These are phyloP conservation scores for Triops longicaudatus DNA, from an alignment of 1,140 invertebrate genomes.

Conservation along the genomic window DNA sequence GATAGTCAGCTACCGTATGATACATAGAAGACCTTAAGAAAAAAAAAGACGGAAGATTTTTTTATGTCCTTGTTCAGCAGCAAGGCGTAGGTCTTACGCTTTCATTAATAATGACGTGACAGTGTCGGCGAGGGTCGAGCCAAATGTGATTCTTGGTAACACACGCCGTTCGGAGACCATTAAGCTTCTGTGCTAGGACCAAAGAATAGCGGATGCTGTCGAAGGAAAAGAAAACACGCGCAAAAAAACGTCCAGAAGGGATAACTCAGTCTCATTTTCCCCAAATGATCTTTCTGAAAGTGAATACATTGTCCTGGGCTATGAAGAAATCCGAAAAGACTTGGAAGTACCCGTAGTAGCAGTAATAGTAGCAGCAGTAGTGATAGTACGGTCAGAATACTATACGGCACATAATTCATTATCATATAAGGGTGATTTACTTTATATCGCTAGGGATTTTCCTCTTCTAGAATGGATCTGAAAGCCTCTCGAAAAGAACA, in stretches of 20 bases:
- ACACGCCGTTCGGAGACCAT: not conserved
- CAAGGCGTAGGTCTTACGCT: not conserved
- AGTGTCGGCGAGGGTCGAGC: not conserved
- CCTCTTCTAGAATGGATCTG: no score
- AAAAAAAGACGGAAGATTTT: not conserved
- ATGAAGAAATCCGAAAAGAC: no score
- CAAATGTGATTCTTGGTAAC: constrained; percentile 8
- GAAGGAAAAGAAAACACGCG: not conserved
- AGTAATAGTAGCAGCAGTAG: no score
- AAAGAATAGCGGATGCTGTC: not conserved
- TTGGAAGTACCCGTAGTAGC: no score
- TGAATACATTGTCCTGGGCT: no score
- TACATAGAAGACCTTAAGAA: not conserved
- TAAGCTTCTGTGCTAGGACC: constrained; percentile 3
- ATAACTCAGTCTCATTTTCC: not conserved
- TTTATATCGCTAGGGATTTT: no score
- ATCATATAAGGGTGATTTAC: no score
- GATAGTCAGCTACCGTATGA: not conserved
- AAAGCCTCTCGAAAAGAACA: not conserved
- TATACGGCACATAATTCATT: no score
- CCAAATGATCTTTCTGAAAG: not conserved
- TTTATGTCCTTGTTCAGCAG: not conserved
- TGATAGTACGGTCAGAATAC: no score
- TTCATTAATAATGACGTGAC: constrained; percentile 4
- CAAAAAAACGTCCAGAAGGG: not conserved